A percentile compares a stretch with the other conserved stretches of the same genome.
phyloP scores from a whole-genome alignment of 2,113 vertebrate genomes.

The Cromileptes altivelis region DNA sequence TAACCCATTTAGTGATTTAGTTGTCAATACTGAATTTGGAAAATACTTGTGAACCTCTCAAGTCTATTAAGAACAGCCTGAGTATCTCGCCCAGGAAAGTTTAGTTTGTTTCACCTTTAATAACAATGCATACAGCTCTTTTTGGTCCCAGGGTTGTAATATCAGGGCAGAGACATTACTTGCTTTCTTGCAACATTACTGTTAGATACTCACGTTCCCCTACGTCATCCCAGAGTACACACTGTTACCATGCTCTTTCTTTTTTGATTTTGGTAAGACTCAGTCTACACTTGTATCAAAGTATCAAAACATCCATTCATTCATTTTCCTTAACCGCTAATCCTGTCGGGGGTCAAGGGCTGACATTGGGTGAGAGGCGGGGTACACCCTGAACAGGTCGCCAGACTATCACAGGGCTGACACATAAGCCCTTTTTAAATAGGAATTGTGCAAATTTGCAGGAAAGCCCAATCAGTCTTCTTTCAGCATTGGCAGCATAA shows the following conservation, averaged over 20 bases:
- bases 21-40: background rate
- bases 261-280: background rate
- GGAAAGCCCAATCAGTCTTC: too few species aligned
- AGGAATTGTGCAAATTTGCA: too few species aligned
- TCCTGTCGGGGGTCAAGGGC: too few species aligned
- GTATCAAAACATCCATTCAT: too few species aligned
- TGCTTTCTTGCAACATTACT: too few species aligned
- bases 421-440: too few species aligned
- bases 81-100: background rate
- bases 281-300: background rate
- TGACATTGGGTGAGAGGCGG: too few species aligned
- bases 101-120: background rate
- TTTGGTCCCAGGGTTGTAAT: background rate
- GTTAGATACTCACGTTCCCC: too few species aligned
- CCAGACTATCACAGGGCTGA: too few species aligned
- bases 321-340: too few species aligned
- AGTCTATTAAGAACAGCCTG: background rate
- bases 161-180: background rate
- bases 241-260: background rate
- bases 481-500: too few species aligned
- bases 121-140: background rate
- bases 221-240: background rate
- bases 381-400: too few species aligned
- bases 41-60: background rate
- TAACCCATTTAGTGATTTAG: background rate